A percentile compares a stretch with the other conserved stretches of the same genome.
These are phyloP conservation scores for Neomonachus schauinslandi DNA, from an alignment of 2,113 vertebrate genomes.

Conservation along the genomic window DNA sequence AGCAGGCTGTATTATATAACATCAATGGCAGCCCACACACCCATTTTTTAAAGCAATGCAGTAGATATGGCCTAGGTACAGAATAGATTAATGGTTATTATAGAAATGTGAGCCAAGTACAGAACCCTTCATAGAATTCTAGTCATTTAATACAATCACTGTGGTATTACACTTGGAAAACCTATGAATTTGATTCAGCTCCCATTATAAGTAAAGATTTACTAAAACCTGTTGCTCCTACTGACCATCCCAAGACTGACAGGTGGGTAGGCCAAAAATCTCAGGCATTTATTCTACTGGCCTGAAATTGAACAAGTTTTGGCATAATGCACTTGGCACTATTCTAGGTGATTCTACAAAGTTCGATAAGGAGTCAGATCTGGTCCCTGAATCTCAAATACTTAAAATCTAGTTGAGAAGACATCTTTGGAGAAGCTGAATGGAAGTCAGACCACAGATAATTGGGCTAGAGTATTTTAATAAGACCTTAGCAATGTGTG, in stretches of 20 bases:
- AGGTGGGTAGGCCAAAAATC: neutral
- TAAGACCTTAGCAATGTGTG: neutral
- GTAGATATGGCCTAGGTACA: neutral
- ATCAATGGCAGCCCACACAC: neutral
- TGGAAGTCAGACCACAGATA: neutral
- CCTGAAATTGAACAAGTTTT: neutral
- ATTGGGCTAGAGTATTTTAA: neutral
- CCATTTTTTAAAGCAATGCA: neutral
- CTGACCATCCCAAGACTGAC: neutral
- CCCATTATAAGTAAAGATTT: neutral
- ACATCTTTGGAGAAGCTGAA: neutral
- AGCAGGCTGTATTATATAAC: neutral
- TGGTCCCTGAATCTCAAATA: neutral
- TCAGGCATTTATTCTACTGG: neutral
- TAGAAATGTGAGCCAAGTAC: neutral
- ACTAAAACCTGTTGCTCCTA: neutral
- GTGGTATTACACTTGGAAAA: neutral
- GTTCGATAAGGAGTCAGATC: neutral
- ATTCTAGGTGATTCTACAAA: neutral
- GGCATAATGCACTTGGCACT: neutral
- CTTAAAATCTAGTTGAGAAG: neutral
- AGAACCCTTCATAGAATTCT: neutral
- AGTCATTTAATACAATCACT: neutral
- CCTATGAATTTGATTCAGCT: neutral
- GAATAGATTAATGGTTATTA: neutral